Evolutionary conservation across 2,797 vertebrate species (phyloP), one percentile per base, ranked within the genome.

Genomic region (Coregonus sp.): DNA sequence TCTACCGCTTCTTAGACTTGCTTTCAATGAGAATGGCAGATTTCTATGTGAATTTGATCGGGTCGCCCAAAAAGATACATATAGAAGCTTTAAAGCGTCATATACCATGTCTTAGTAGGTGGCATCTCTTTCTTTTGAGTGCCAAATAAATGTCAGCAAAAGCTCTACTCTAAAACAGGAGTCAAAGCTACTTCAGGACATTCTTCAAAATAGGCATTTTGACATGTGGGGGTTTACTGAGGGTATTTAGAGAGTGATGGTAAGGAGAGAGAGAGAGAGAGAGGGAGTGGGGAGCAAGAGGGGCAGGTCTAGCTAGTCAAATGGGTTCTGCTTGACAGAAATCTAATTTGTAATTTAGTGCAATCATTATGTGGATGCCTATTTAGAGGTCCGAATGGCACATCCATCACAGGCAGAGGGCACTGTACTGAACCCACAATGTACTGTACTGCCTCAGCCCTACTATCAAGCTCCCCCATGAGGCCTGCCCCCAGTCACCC

Each of bases 271-370:
- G 25, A 14, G 72, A 20, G 15, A 69, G 47, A n/a, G 25, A 14
- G 51, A 84, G 75, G 73, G 59, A 77, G 77, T 79, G 14, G 65
- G 37, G 75, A 78, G 75, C 76, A 65, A 67, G 76, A 68, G 79
- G 81, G 84, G 82, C 1, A 40, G 2, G 52, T 14, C 3, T 11
- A 52, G 78, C 77, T 82, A 77, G 72, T 82, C 74, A 77, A 78
- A 80, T 81, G 70, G 79, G 51, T 81, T 90, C 72, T 74, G 84
- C 75, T 81, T 40, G 77, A 86, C 74, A 81, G 72, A 90, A 87
- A 88, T 85, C 80, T 86, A 86, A 91, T 88, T 88, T 79, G 81
- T 88, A 78, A 92, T 89, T 91, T 87, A 84, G 79, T 85, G 74
- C 75, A 86, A 86, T 90, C 78, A 79, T 80, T 75, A 76, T 37